Evolutionary conservation across 2,113 vertebrate species (phyloP), one percentile per base, ranked within the genome.

Genomic region (Callocephalon fimbriatum): DNA sequence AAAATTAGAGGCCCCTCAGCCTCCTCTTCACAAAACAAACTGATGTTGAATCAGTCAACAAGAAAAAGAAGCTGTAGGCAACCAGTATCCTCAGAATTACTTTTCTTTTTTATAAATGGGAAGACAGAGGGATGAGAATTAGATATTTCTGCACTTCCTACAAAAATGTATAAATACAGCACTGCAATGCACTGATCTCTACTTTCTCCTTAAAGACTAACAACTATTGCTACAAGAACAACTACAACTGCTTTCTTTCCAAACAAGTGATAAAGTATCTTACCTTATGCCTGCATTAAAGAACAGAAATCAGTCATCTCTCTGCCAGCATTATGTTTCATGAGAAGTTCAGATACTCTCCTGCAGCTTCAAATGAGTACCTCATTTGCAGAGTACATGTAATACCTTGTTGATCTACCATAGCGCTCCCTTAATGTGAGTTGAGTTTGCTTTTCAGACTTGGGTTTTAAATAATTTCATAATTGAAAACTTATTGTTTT

Each of bases 401-500:
- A 78, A 67, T 74, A 65, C 73, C 80, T 94, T 5, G 5, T 45
- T 95, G 51, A 73, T 77, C 45, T 74, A n/a, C 50, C 15, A 9
- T 5, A 62, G 59, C 17, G 32, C 35, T 71, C 18, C 38, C 48
- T 65, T 76, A 88, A 66, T 65, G 23, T 1, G 6, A 77, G 27
- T 74, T 78, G 7, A 80, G 27, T 74, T 74, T 66, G 45, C 18
- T 40, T 84, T 94, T 77, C 9, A 5, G n/a, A 74, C 22, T 61
- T 81, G 77, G 18, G 11, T 74, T 85, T 96, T 89, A 93, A 94
- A 87, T 74, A 81, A 93, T 67, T 71, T 54, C 50, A 58, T 58
- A 82, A 73, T 76, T 26, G 18, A 58, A 70, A 56, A 73, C 13
- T 74, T 62, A 76, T 51, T 73, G 45, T 78, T 87, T 87, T 13